These are phyloP conservation scores for Microcebus tavaratra DNA, from an alignment of 2,113 vertebrate species.

Conservation along the genomic window DNA sequence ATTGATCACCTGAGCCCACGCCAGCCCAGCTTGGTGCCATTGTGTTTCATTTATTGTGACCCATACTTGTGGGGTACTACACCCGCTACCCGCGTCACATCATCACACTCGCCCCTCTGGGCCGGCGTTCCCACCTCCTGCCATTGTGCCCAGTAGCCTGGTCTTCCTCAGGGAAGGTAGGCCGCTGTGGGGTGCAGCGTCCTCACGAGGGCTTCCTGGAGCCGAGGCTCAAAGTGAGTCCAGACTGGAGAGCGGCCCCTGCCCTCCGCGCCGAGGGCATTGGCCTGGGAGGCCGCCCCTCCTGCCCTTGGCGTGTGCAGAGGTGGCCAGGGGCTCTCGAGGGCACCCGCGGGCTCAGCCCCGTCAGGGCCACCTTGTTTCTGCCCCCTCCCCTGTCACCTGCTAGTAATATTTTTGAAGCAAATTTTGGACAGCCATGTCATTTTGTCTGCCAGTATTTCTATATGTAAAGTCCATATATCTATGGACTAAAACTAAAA, in stretches of 20 bases:
- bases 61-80: too few species aligned
- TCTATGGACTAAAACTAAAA: background rate
- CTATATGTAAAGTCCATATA: background rate
- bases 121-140: background rate
- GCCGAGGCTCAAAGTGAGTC: background rate
- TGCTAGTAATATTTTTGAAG: background rate
- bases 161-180: background rate
- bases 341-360: background rate
- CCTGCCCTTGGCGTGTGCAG: accelerated
- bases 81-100: background rate
- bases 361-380: background rate
- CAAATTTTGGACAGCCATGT: background rate
- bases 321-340: accelerated
- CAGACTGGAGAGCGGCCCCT: background rate
- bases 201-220: background rate
- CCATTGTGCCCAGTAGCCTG: background rate
- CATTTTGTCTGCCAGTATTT: background rate
- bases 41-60: background rate
- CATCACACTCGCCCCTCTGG: accelerated
- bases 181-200: background rate
- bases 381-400: background rate
- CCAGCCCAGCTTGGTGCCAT: background rate
- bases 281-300: background rate
- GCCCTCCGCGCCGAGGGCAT: background rate
- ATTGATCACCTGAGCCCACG: background rate